phyloP scores from a whole-genome alignment of 2,888 invertebrate genomes.

The Diachrysia chrysitis region DNA sequence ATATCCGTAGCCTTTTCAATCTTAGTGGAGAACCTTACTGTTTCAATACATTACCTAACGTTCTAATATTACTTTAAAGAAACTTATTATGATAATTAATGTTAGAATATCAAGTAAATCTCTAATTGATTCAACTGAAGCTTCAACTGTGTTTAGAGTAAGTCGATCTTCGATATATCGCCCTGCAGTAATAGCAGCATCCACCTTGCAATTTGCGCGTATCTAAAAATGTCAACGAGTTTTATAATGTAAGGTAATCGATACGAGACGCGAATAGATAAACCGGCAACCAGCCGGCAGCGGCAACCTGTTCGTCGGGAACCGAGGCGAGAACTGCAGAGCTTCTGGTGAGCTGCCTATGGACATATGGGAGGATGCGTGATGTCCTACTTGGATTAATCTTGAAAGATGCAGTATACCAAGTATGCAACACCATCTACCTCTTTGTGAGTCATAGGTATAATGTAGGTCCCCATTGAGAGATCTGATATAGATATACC shows the following conservation, averaged over 20 bases:
- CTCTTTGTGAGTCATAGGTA: no score
- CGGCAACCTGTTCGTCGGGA: conserved; percentile 50
- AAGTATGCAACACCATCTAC: no score
- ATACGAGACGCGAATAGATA: conserved; percentile 52
- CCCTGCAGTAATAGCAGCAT: conserved; percentile 13
- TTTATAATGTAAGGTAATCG: conserved; percentile 60
- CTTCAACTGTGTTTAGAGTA: neutral
- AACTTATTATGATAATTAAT: no score
- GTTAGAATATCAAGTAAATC: no score
- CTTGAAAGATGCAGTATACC: neutral
- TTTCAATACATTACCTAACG: no score
- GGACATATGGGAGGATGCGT: neutral
- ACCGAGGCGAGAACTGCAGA: conserved; percentile 21
- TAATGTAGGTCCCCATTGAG: no score
- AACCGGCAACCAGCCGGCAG: conserved; percentile 36
- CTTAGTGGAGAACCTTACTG: no score
- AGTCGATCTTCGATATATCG: neutral
- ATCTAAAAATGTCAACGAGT: conserved; percentile 61
- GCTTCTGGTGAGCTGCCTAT: conserved; percentile 8
- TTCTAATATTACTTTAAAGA: no score
- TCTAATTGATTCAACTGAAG: neutral
- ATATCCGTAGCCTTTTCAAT: neutral
- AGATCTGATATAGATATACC: no score
- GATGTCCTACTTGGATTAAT: neutral
- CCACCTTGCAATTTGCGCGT: conserved; percentile 55